Evolutionary conservation across 1,140 invertebrate genomes (phyloP), one percentile per base, ranked within the genome.

Genomic region (Melipona quadrifasciata): DNA sequence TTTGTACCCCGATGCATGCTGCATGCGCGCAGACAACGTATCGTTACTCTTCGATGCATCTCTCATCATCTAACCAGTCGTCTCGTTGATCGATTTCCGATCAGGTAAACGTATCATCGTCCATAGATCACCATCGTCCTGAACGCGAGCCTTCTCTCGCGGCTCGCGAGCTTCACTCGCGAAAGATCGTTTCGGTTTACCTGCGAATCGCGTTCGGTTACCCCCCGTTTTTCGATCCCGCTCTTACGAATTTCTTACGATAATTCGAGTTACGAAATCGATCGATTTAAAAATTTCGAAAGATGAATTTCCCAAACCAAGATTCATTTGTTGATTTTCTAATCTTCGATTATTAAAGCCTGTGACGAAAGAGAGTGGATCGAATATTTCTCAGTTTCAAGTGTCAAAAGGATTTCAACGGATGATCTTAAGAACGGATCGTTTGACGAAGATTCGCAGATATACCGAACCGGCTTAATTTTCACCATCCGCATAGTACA

Each of bases 21-120:
- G 91, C 90, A 92, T 90, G 89, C 64, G 61, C 78, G 84, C 86
- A 84, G 87, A 68, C 64, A 86, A 57, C 31, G 68, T 86, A 65
- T 72, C 71, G 79, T 85, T 76, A 88, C 70, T 86, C 82, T 34
- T 53, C 47, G 72, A 87, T 65, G 87, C 90, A 91, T 88, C 80
- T 83, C 53, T 73, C 72, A 61, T 85, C 55, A 64, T 78, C 82
- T 86, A 85, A 64, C 55, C 55, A 76, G 57, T 76, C 74, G 57
- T 39, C 55, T 51, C 39, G 55, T 86, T 86, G 68, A 74, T 78
- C 79, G 51, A 88, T 83, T 73, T 68, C 2, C 74, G 73, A 86
- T 84, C 82, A 86, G 84, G 84, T 86, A 85, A 85, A 68, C 55
- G 72, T 34, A 81, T 39, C 65, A 61, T 65, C 51, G 6, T 64